Base-by-base conservation (phyloP, 2,113 vertebrate species). In the Tachuris rubrigastra region DNA sequence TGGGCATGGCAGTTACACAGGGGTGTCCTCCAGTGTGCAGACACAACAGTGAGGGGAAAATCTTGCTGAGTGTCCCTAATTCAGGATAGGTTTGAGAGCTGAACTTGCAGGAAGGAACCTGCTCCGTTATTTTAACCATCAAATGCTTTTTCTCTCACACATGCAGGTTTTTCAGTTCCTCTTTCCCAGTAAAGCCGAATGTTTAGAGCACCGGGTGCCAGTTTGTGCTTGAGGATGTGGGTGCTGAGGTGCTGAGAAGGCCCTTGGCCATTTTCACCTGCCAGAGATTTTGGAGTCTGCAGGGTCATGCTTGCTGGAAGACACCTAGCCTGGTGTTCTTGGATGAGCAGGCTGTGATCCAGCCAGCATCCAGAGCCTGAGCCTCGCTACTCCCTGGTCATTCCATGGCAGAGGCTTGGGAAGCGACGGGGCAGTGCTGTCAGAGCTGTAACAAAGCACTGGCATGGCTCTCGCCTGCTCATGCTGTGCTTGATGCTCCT, bases 361-460 rank as follows among this genome's bases (percentile, higher is more conserved):
- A 17, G 42, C 42, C 42, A 67, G 31, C 31, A 46, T n/a, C 42
- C 63, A 56, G 79, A 6, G 21, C 35, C 35, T 47, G 49, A 80
- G 33, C 62, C 41, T 71, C 41, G 37, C 60, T 80, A 20, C n/a
- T 77, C 2, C 17, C 39, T 35, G 33, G 56, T 59, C 17, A 30
- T 50, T 60, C 63, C 2, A 2, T 7, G 3, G 28, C 62, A 55
- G 73, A 49, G 65, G 18, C 80, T 46, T 33, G 47, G n/a, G 42
- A 46, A 75, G 47, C 25, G 20, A 4, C 21, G 19, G 22, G 49
- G 21, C 2, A 1, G n/a, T 44, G 52, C 31, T 3, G 3, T 27
- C 53, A 42, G 71, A 58, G 31, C 28, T 3, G 2, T 67, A 20
- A n/a, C 3, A 14, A 82, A 72, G 37, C 0, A 0, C 28, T 69